Percentiles rank a stretch among this genome's conserved stretches.
These are phyloP conservation scores for Muscicapa comitata DNA, from an alignment of 2,797 vertebrate genomes.

Conservation along the genomic window DNA sequence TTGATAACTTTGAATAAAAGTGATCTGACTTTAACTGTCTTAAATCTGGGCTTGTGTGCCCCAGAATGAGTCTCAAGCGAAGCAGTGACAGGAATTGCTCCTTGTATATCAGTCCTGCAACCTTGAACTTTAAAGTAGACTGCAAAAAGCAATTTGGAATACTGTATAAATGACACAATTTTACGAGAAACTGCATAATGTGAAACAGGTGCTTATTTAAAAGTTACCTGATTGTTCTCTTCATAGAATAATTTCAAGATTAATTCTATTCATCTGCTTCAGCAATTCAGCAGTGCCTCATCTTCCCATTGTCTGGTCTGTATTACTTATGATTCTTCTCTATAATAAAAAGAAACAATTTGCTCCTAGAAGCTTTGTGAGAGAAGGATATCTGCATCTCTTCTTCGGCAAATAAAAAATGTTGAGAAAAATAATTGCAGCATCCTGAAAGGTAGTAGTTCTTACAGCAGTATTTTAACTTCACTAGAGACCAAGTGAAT, in stretches of 20 bases:
- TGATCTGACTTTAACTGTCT: not conserved
- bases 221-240: not conserved
- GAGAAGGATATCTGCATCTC: not conserved
- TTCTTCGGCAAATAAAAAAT: not conserved
- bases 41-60: not conserved
- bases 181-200: not conserved
- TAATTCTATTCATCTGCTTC: constrained; percentile 25
- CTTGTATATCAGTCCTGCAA: not conserved
- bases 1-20: not conserved
- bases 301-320: not conserved
- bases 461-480: constrained; percentile 16
- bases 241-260: constrained; percentile 23
- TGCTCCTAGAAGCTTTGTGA: not conserved
- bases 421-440: constrained; percentile 19
- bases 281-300: not conserved
- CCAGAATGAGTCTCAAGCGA: not conserved
- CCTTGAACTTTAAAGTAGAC: constrained; percentile 12
- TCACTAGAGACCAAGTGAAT: constrained; percentile 47
- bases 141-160: not conserved
- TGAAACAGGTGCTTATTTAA: not conserved
- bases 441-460: not conserved
- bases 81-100: not conserved
- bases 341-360: not conserved
- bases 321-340: not conserved
- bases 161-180: not conserved